Evolutionary conservation across 2,888 invertebrate genomes (phyloP), one percentile per base, ranked within the genome.

Genomic region (Parnassius orleans): DNA sequence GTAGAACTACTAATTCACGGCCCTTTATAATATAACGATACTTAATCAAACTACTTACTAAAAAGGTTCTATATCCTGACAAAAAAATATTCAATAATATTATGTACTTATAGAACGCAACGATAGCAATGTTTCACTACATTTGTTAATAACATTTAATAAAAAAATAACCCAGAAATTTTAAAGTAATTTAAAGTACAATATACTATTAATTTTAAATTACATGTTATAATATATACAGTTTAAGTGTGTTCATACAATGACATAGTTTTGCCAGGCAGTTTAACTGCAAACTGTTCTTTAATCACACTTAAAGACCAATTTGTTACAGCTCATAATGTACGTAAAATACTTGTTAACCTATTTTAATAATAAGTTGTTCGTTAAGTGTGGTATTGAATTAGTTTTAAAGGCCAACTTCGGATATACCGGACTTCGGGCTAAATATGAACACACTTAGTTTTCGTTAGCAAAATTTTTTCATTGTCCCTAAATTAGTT

Each of bases 141-240:
- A 5, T 12, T 2, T 46, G 1, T 46, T 1, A 10, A 46, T 46
- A 12, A 12, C 5, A 46, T 46, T 5, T 12, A 10, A 9, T 9
- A 46, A 46, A 19, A 19, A 19, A 11, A 42, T 53, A 9, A 46
- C 52, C 44, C 53, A 53, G 46, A 53, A 59, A 12, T 41, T 53
- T 57, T 41, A 44, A 51, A 11, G 1, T 58, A n/a, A 43, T 12
- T 19, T 24, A 57, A 46, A 53, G 58, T 59, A 58, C 58, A 58
- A 51, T 41, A 12, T 41, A 15, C 48, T 47, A 11, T 11, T 11
- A 43, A 15, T 48, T n/a, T 48, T 14, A 9, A 50, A 15, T 11
- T 52, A 24, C 15, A 24, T 57, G 15, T 10, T 51, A 2, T 10
- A 43, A 51, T 33, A 33, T 5, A 7, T 44, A 58, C 52, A 52